Evolutionary conservation across 2,113 vertebrate genomes (phyloP).

Genomic region (Astur gentilis): DNA sequence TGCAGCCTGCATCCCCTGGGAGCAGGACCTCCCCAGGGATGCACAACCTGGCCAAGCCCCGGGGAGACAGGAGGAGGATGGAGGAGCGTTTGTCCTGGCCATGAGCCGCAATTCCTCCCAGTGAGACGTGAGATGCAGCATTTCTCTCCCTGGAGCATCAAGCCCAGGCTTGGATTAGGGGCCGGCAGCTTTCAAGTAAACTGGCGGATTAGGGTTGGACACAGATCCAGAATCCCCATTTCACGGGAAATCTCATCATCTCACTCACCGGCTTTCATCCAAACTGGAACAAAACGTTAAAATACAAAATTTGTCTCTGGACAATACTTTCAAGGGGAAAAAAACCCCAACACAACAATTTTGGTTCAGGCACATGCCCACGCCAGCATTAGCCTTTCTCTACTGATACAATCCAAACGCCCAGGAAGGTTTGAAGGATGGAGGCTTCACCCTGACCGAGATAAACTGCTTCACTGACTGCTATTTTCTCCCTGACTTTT

Average conservation of each 20-base stretch:
- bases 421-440: background rate
- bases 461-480: background rate
- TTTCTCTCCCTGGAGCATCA: background rate
- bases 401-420: accelerated
- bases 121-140: accelerated
- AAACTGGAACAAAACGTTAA: background rate
- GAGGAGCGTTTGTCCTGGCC: accelerated
- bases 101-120: background rate
- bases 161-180: background rate
- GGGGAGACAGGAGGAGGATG: accelerated
- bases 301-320: background rate
- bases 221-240: background rate
- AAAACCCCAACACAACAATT: background rate
- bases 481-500: background rate
- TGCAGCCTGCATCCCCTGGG: background rate
- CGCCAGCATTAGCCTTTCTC: accelerated
- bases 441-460: background rate
- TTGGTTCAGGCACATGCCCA: background rate
- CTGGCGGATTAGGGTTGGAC: background rate
- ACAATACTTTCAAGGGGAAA: background rate
- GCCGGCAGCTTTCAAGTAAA: background rate
- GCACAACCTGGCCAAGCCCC: background rate
- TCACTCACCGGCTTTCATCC: background rate
- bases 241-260: background rate
- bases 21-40: background rate